phyloP scores from a whole-genome alignment of 2,113 vertebrate species.

The Stercorarius parasiticus region DNA sequence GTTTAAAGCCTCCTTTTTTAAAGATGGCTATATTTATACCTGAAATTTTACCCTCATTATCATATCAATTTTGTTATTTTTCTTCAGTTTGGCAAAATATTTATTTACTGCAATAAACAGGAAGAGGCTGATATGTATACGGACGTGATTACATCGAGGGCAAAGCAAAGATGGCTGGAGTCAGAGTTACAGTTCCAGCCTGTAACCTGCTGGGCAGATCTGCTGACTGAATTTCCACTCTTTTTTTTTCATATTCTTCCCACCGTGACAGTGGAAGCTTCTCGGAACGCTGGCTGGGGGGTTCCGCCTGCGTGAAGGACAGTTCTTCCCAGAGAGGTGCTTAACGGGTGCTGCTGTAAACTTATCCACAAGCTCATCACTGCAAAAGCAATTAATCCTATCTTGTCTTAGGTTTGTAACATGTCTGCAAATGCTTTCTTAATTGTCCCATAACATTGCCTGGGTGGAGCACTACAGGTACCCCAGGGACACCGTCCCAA shows the following conservation, averaged over 20 bases:
- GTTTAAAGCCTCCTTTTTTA: neutral
- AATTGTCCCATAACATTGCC: neutral
- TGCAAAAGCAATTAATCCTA: neutral
- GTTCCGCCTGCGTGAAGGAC: neutral
- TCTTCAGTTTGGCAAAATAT: neutral
- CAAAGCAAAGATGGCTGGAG: neutral
- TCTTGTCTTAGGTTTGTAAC: neutral
- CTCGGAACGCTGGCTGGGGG: fast-evolving
- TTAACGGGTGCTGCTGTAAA: neutral
- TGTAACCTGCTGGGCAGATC: neutral
- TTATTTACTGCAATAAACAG: neutral
- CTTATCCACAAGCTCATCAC: neutral
- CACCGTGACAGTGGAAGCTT: neutral
- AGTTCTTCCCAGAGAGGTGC: neutral
- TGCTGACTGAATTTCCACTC: neutral
- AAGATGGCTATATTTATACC: neutral
- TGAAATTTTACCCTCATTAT: neutral
- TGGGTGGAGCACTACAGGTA: neutral
- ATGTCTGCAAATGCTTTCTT: neutral
- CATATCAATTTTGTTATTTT: neutral
- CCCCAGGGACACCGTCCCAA: neutral
- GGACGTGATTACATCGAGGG: neutral
- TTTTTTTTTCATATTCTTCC: neutral
- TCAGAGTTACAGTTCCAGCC: neutral
- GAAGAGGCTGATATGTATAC: neutral